phyloP scores from a whole-genome alignment of 1,140 invertebrate species.

The Cherax destructor region DNA sequence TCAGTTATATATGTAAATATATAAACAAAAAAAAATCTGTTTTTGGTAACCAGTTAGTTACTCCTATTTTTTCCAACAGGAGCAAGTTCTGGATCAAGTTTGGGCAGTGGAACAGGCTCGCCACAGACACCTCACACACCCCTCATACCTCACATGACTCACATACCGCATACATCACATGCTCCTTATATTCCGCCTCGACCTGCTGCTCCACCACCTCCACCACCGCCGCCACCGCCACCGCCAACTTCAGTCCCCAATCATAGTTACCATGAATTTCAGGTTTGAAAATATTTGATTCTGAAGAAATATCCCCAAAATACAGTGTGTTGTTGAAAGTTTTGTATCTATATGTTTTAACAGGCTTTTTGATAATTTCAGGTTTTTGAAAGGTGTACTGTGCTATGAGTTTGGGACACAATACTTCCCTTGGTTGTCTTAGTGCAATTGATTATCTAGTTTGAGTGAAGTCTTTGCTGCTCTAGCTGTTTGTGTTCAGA shows the following conservation, averaged over 20 bases:
- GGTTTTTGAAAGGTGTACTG: too few species aligned
- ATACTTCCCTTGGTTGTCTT: too few species aligned
- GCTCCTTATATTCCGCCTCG: constrained; percentile 21
- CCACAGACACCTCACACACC: constrained; percentile 46
- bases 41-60: background rate
- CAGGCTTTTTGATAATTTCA: too few species aligned
- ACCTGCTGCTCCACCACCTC: constrained; percentile 24
- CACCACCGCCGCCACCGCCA: constrained; percentile 26
- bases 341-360: too few species aligned
- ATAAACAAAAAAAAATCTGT: too few species aligned
- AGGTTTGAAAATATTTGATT: constrained; percentile 11
- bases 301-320: too few species aligned
- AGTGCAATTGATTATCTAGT: too few species aligned
- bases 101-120: constrained; percentile 59
- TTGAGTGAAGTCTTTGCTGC: too few species aligned
- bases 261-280: constrained; percentile 16
- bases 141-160: constrained; percentile 14
- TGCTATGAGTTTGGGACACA: too few species aligned
- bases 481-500: too few species aligned
- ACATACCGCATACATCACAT: background rate
- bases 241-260: constrained; percentile 40
- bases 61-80: constrained; percentile 2
- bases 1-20: too few species aligned
- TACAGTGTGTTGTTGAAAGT: too few species aligned
- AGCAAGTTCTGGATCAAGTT: constrained; percentile 56